Conservation (phyloP, 2,797 vertebrate species). For the Champsocephalus gunnari region DNA sequence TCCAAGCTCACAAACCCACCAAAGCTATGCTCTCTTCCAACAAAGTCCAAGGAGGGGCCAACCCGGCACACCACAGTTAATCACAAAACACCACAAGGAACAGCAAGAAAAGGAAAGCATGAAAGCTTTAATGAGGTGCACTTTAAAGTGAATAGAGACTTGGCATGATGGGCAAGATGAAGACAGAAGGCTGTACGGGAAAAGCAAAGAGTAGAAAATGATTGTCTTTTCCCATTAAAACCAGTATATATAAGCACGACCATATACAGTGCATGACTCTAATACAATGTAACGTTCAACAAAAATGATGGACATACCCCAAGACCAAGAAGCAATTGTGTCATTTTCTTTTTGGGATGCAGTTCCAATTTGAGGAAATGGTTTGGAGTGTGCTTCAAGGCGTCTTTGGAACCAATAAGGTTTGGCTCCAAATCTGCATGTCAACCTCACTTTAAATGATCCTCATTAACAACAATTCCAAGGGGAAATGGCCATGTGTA, state of each 20-base stretch:
- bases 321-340: conserved; percentile 72
- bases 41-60: conserved; percentile 58
- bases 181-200: conserved; percentile 41
- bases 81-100: conserved; percentile 67
- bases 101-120: conserved; percentile 45
- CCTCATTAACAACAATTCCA: conserved; percentile 80
- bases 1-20: conserved; percentile 74
- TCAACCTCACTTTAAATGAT: conserved; percentile 83
- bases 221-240: conserved; percentile 34
- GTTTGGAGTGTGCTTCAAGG: conserved; percentile 76
- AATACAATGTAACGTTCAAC: conserved; percentile 48
- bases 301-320: conserved; percentile 59
- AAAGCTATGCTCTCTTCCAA: conserved; percentile 62
- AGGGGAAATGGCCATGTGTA: conserved; percentile 78
- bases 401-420: conserved; percentile 73
- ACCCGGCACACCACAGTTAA: conserved; percentile 64
- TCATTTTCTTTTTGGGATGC: conserved; percentile 70
- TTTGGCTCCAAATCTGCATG: conserved; percentile 73
- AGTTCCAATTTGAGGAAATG: conserved; percentile 78
- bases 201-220: conserved; percentile 28
- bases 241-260: conserved; percentile 13
- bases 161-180: conserved; percentile 48
- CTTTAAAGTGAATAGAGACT: conserved; percentile 56
- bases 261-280: conserved; percentile 28
- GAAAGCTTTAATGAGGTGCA: conserved; percentile 49